Evolutionary conservation across 92 coral and sea anemone genomes (phyloP).

Genomic region (Epizoanthus scotinus): DNA sequence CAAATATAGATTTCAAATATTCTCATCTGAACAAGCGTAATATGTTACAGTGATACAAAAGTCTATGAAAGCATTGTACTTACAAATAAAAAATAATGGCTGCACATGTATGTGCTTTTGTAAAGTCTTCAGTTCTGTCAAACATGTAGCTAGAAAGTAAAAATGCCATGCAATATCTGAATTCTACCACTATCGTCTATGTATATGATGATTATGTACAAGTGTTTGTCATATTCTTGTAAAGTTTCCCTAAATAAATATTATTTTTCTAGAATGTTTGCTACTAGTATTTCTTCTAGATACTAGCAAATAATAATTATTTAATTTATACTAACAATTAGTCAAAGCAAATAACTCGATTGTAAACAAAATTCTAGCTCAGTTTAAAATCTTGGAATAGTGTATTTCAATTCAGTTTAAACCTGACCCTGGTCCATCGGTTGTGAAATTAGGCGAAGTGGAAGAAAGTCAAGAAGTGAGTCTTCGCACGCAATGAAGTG

Average conservation of each 20-base stretch:
- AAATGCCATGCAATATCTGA: neutral
- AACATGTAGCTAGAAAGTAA: neutral
- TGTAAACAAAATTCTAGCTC: too few relatives aligned
- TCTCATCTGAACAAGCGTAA: neutral
- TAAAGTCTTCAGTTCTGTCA: neutral
- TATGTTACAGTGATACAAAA: conserved; percentile 23
- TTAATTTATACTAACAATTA: too few relatives aligned
- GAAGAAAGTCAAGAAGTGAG: too few relatives aligned
- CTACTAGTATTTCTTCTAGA: neutral
- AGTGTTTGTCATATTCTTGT: neutral
- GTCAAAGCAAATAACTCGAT: too few relatives aligned
- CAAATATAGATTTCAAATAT: conserved; percentile 18
- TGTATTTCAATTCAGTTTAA: too few relatives aligned
- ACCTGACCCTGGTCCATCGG: too few relatives aligned
- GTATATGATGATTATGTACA: too few relatives aligned
- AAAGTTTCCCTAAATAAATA: conserved; percentile 17
- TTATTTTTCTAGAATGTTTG: neutral
- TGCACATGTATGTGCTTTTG: neutral
- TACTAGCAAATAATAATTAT: too few relatives aligned
- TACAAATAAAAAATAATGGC: neutral
- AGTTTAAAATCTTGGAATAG: too few relatives aligned
- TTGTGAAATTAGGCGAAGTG: too few relatives aligned
- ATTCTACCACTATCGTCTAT: too few relatives aligned
- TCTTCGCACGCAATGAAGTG: too few relatives aligned
- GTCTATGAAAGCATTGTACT: neutral